phyloP scores from a whole-genome alignment of 2,113 vertebrate species.

The Nematolebias whitei region DNA sequence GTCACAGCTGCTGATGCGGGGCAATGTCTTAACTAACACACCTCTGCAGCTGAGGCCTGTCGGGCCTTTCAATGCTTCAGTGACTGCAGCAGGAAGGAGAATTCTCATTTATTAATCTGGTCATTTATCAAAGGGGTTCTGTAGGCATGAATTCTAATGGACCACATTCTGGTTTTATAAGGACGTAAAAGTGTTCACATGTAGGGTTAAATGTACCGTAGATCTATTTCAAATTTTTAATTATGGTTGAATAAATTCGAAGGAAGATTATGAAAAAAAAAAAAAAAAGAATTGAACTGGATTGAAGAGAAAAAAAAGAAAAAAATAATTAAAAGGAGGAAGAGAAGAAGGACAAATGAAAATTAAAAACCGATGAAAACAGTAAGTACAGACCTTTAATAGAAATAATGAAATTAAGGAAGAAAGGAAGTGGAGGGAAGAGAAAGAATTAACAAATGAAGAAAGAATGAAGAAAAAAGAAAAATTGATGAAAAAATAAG shows the following conservation, averaged over 20 bases:
- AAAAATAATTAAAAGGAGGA: conserved; percentile 2
- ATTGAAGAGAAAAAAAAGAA: no score
- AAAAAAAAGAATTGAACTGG: background rate
- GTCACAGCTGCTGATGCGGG: conserved; percentile 37
- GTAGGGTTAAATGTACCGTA: background rate
- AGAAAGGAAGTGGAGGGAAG: background rate
- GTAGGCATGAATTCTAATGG: conserved; percentile 20
- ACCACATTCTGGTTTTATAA: conserved; percentile 12
- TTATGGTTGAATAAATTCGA: conserved; percentile 10
- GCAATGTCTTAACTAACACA: conserved; percentile 58
- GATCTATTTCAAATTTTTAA: background rate
- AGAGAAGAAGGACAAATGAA: conserved; percentile 19
- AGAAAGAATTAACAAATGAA: background rate
- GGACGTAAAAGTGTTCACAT: conserved; percentile 15
- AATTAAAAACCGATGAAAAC: conserved; percentile 10
- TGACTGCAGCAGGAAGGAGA: conserved; percentile 39
- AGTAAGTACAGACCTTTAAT: background rate
- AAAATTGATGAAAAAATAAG: background rate
- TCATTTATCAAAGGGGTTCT: conserved; percentile 59
- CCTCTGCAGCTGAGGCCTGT: conserved; percentile 69
- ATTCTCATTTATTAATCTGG: conserved; percentile 45
- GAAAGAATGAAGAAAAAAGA: background rate
- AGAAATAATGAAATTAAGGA: background rate
- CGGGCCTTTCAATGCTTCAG: conserved; percentile 44
- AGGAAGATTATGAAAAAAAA: background rate